phyloP scores from a whole-genome alignment of 2,113 vertebrate genomes.

The Trinectes maculatus region DNA sequence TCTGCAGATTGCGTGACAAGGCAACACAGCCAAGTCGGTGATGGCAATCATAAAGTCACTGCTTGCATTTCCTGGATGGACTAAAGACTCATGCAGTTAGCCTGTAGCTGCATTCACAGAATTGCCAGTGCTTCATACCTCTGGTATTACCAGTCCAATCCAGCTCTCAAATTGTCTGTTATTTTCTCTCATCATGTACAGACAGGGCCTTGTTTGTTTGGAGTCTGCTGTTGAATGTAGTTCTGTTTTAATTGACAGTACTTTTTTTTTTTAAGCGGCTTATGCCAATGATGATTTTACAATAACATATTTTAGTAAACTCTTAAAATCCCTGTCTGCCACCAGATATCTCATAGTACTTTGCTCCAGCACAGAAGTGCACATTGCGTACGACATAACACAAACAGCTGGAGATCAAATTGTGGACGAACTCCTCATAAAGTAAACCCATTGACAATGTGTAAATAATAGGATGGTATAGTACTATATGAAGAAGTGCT shows the following conservation, averaged over 20 bases:
- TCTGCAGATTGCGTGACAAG: slow-evolving; percentile 21
- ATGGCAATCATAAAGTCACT: slow-evolving; percentile 22
- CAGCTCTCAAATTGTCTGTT: slow-evolving; percentile 1
- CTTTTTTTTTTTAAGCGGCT: slow-evolving; percentile 9
- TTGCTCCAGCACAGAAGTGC: background rate
- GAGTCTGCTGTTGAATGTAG: slow-evolving; percentile 4
- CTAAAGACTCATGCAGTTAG: slow-evolving; percentile 17
- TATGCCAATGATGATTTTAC: slow-evolving; percentile 23
- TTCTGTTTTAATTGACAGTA: slow-evolving; percentile 25
- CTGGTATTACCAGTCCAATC: slow-evolving; percentile 6
- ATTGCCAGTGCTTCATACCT: slow-evolving; percentile 13
- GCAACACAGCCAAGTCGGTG: background rate
- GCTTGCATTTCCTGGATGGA: slow-evolving; percentile 4
- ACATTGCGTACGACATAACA: background rate
- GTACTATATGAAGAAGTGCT: slow-evolving; percentile 14
- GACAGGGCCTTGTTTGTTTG: slow-evolving; percentile 12
- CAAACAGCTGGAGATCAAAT: background rate
- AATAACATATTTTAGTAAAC: slow-evolving; percentile 20
- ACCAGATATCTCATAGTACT: slow-evolving; percentile 17
- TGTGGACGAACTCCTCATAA: slow-evolving; percentile 4
- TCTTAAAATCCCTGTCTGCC: slow-evolving; percentile 8
- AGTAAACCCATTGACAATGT: background rate
- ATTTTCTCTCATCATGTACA: background rate
- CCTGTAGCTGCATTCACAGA: slow-evolving; percentile 2
- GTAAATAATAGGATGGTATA: too few relatives aligned